These are phyloP conservation scores for Marronus borbonicus DNA, from an alignment of 2,888 invertebrate species.

Conservation along the genomic window DNA sequence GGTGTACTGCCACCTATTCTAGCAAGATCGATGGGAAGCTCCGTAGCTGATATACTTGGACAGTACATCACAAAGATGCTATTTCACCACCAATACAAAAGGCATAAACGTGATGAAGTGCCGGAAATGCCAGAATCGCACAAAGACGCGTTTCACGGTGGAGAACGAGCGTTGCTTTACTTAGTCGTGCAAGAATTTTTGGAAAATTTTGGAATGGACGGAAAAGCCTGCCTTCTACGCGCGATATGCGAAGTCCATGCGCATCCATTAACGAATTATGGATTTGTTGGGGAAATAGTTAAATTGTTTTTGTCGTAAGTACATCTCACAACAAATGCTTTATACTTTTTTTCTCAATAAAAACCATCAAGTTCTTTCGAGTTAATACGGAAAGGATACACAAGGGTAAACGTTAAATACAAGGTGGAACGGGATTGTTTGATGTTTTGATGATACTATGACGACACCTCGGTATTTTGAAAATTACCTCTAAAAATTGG, in stretches of 20 bases:
- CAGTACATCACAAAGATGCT: constrained; percentile 83
- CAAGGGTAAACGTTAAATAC: no score
- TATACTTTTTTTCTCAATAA: not conserved
- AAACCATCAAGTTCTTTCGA: not conserved
- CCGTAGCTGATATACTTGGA: constrained; percentile 80
- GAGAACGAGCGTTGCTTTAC: constrained; percentile 86
- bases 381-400: no score
- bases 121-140: constrained; percentile 70
- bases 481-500: no score
- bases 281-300: constrained; percentile 86
- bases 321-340: not conserved
- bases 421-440: no score
- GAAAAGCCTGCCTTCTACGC: constrained; percentile 85
- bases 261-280: constrained; percentile 83
- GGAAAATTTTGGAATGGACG: constrained; percentile 85
- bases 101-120: constrained; percentile 57
- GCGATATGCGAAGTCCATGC: constrained; percentile 92
- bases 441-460: no score
- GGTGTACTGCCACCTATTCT: constrained; percentile 85
- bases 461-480: no score
- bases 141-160: constrained; percentile 80
- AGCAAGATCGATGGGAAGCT: constrained; percentile 82
- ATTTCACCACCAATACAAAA: constrained; percentile 72
- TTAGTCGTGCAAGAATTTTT: constrained; percentile 85
- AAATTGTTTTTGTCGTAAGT: constrained; percentile 88